Base-by-base conservation (phyloP, 2,797 vertebrate genomes). In the Euphonia xanthogaster region DNA sequence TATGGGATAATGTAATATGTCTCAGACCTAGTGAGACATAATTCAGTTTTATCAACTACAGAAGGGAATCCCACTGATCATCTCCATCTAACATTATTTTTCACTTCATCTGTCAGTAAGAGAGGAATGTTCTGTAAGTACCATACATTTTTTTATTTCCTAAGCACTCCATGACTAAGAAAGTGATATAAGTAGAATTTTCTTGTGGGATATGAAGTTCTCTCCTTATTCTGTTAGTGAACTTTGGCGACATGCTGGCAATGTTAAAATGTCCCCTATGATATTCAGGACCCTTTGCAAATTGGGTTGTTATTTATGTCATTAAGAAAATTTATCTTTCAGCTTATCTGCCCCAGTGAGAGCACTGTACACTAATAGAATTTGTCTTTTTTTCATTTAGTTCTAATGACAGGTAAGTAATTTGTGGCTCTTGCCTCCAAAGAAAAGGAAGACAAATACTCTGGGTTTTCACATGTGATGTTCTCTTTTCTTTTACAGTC, bases 321-420 rank as follows among this genome's bases (percentile, higher is more conserved):
- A 87, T 86, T 89, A 80, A 87, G 37, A 5, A 93, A 84, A 94
- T 88, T 76, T 79, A 66, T 86, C 90, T 93, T 92, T 92, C 75
- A 91, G 47, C 9, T 74, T 80, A 62, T 68, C 37, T 82, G 53
- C 27, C 85, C 33, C 0, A 0, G 24, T 71, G 75, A 90, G 58
- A 73, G 28, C 45, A 62, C 14, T 62, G 39, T 60, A 45, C 33
- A 50, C 33, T 87, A 95, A 93, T 3, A 79, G 28, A 96, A 75
- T 86, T 66, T 66, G 21, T 57, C 71, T 10, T 28, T 78, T 83
- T 94, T 89, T 80, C 47, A 80, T 76, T 77, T 76, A 65, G 11
- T 37, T 82, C 40, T 88, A 60, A 60, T 54, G 33, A 70, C 75
- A 75, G 51, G 54, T 80, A 80, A 73, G 33, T 54, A 94, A 96